Conservation (phyloP, 2,797 vertebrate genomes). For the Enteromius trimaculatus region DNA sequence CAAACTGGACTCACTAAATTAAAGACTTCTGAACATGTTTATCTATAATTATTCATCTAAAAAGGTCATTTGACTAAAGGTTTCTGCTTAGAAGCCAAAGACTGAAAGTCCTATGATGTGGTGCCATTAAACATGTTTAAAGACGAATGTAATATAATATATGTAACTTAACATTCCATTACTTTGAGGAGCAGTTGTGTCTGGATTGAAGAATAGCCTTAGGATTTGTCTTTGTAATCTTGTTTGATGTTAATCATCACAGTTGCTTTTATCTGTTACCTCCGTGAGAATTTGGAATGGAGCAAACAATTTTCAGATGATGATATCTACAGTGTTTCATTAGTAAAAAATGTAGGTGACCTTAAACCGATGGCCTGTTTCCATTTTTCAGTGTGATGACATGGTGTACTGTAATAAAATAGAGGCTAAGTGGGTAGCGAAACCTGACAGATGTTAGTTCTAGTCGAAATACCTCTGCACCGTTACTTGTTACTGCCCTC, state of each 20-base stretch:
- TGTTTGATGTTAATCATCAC: conserved; percentile 14
- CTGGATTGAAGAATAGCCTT: conserved; percentile 39
- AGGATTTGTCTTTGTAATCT: conserved; percentile 1
- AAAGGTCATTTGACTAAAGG: not conserved
- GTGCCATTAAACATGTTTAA: conserved; percentile 1
- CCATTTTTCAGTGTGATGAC: not conserved
- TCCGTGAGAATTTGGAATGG: conserved; percentile 19
- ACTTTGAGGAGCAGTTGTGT: conserved; percentile 37
- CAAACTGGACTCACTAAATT: not conserved
- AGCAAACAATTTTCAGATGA: not conserved
- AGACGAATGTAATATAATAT: conserved; percentile 13
- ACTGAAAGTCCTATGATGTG: not conserved
- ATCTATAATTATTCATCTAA: not conserved
- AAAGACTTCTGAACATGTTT: not conserved
- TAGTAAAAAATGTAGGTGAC: not conserved
- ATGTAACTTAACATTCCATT: conserved; percentile 15
- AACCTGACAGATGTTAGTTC: not conserved
- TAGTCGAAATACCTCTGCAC: conserved; percentile 19
- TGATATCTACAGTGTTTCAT: conserved; percentile 23
- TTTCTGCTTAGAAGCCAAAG: not conserved
- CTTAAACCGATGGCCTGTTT: not conserved
- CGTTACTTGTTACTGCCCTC: conserved; percentile 31
- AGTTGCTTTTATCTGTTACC: conserved; percentile 24
- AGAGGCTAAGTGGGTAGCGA: not conserved
- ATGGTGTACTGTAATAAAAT: not conserved